phyloP scores from a whole-genome alignment of 2,888 invertebrate genomes.

The Plagodis pulveraria region DNA sequence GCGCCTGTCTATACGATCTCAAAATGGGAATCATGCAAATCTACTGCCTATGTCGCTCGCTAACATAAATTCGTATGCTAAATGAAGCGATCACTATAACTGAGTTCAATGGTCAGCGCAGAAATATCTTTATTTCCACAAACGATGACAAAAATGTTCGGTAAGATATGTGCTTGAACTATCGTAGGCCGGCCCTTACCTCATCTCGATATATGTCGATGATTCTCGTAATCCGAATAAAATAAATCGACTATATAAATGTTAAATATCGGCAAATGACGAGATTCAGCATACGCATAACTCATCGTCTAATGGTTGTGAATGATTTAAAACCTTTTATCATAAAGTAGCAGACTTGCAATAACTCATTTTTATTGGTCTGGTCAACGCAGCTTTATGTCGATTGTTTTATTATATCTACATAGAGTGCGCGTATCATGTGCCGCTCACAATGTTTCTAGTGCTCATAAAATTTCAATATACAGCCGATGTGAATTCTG shows the following conservation, averaged over 20 bases:
- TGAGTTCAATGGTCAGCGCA: slow-evolving; percentile 77
- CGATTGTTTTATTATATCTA: slow-evolving; percentile 75
- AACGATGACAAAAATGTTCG: slow-evolving; percentile 70
- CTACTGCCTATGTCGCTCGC: slow-evolving; percentile 71
- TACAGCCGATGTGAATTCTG: slow-evolving; percentile 43
- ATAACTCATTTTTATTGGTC: slow-evolving; percentile 83
- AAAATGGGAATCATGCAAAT: slow-evolving; percentile 77
- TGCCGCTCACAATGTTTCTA: slow-evolving; percentile 62
- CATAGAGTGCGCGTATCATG: slow-evolving; percentile 58
- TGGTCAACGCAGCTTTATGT: slow-evolving; percentile 76
- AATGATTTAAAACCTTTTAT: slow-evolving; percentile 84
- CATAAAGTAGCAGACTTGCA: slow-evolving; percentile 80
- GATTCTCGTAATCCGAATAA: slow-evolving; percentile 71
- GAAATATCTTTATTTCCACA: slow-evolving; percentile 76
- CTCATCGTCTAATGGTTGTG: slow-evolving; percentile 83
- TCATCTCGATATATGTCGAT: slow-evolving; percentile 69
- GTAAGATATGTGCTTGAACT: slow-evolving; percentile 58
- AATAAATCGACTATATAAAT: slow-evolving; percentile 80
- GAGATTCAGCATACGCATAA: slow-evolving; percentile 78
- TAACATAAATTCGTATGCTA: slow-evolving; percentile 76
- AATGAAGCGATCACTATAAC: slow-evolving; percentile 81
- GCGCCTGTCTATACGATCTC: slow-evolving; percentile 54
- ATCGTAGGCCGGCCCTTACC: slow-evolving; percentile 54
- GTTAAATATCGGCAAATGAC: slow-evolving; percentile 79
- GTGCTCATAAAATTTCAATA: slow-evolving; percentile 65